Conservation (phyloP, 2,797 vertebrate genomes). For the Apodemus agrarius region DNA sequence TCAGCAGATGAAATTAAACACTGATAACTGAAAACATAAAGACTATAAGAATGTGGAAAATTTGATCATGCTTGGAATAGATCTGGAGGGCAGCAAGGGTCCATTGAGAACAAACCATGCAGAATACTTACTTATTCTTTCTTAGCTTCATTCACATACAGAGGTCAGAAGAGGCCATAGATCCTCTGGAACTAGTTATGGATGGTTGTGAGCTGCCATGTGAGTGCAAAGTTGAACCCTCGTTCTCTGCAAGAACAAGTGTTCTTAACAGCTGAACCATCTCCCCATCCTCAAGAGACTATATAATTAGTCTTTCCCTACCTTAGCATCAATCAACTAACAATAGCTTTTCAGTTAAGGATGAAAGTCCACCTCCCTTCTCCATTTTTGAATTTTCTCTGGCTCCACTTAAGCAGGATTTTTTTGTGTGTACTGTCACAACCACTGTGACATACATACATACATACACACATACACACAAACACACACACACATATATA, state of each 20-base stretch:
- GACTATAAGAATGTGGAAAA: not conserved
- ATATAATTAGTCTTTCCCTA: not conserved
- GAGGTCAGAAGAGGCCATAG: not conserved
- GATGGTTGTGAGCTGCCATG: not conserved
- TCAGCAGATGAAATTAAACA: not conserved
- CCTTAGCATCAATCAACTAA: not conserved
- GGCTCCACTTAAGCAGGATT: not conserved
- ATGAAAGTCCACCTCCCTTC: not conserved
- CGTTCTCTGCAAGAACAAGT: not conserved
- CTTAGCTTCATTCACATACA: not conserved
- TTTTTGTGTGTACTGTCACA: not conserved
- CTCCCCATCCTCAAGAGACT: not conserved
- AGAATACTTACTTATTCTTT: not conserved
- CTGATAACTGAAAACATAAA: constrained; percentile 3
- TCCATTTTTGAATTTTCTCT: not conserved
- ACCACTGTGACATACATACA: not conserved
- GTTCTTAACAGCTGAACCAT: not conserved
- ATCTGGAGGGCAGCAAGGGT: not conserved
- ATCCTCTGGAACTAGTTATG: not conserved
- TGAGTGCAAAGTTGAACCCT: not conserved
- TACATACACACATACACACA: too few relatives aligned
- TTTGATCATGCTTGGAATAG: not conserved
- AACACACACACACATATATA: too few relatives aligned
- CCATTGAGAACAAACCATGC: not conserved
- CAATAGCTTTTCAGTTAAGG: not conserved